These are phyloP conservation scores for Agapornis roseicollis DNA, from an alignment of 2,113 vertebrate species.

Conservation along the genomic window DNA sequence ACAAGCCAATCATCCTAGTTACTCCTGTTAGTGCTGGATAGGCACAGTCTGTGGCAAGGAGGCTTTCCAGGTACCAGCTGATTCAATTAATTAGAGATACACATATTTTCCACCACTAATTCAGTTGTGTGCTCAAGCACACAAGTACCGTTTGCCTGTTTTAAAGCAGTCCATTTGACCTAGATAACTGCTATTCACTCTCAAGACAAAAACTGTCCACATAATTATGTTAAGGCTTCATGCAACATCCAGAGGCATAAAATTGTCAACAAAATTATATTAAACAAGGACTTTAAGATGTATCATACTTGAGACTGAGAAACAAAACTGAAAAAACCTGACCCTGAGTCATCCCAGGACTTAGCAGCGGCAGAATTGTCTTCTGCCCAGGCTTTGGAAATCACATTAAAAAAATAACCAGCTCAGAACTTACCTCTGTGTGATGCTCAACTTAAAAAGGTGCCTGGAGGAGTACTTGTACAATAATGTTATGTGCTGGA, in stretches of 20 bases:
- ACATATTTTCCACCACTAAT: not conserved
- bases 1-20: not conserved
- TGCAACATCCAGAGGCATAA: not conserved
- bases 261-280: not conserved
- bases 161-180: conserved; percentile 22
- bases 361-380: not conserved
- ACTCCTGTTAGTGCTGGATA: not conserved
- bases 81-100: not conserved
- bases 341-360: not conserved
- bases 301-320: not conserved
- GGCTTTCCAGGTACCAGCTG: not conserved
- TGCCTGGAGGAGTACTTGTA: not conserved
- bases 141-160: not conserved
- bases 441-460: conserved; percentile 12
- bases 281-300: not conserved
- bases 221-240: not conserved
- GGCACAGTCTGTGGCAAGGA: not conserved
- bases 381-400: not conserved
- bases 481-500: not conserved
- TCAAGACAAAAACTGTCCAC: not conserved
- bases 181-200: not conserved
- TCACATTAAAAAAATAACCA: not conserved
- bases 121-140: not conserved
- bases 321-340: not conserved
- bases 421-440: conserved; percentile 35